Conservation (phyloP, 2,113 vertebrate species). For the Atractosteus spatula region DNA sequence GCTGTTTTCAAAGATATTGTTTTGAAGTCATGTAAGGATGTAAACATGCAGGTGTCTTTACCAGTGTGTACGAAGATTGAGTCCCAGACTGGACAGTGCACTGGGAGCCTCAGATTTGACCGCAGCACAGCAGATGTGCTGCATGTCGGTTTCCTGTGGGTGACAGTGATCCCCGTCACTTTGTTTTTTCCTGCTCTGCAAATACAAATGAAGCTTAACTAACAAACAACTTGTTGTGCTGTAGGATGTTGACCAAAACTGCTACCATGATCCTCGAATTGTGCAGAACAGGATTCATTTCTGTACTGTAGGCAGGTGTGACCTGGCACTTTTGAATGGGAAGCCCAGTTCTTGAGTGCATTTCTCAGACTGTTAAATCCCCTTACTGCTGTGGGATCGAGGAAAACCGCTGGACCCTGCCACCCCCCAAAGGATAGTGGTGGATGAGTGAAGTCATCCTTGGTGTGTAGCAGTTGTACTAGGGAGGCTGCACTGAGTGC, state of each 20-base stretch:
- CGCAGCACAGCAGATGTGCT: no score
- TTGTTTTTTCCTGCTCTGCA: conserved; percentile 19
- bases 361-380: conserved; percentile 2
- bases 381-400: conserved; percentile 2
- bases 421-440: not conserved
- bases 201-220: conserved; percentile 9
- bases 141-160: no score
- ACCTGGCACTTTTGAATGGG: conserved; percentile 38
- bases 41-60: no score
- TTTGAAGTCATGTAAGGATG: no score
- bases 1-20: no score
- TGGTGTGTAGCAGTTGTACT: conserved; percentile 39
- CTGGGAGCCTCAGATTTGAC: no score
- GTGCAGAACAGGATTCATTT: not conserved
- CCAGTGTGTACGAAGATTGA: no score
- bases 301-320: not conserved
- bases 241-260: conserved; percentile 3
- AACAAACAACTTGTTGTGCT: not conserved
- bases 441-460: conserved; percentile 11
- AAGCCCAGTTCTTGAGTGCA: conserved; percentile 19
- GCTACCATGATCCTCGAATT: not conserved
- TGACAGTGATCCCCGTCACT: no score
- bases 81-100: no score
- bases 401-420: not conserved
- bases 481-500: no score